Conservation (phyloP, 2,797 vertebrate species). For the Sylvilagus floridanus region DNA sequence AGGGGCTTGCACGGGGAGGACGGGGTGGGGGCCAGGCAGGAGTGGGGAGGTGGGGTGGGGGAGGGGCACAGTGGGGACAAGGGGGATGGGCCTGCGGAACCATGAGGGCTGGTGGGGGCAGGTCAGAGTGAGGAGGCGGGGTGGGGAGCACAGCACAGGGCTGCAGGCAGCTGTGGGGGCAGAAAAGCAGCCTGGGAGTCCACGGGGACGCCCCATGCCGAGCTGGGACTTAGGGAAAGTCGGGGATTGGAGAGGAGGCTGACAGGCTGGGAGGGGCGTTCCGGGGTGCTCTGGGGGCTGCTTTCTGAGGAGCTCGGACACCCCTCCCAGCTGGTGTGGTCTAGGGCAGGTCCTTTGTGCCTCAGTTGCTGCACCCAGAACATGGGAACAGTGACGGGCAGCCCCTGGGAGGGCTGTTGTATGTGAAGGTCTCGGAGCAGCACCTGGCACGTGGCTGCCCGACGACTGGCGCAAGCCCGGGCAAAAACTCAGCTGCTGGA, state of each 20-base stretch:
- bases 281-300: neutral
- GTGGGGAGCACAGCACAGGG: neutral
- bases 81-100: neutral
- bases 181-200: neutral
- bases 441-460: neutral
- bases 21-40: too few relatives aligned
- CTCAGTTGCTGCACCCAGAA: constrained; percentile 25
- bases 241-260: too few relatives aligned
- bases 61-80: neutral
- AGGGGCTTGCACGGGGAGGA: too few relatives aligned
- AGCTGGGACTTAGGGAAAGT: too few relatives aligned
- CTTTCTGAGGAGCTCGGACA: neutral
- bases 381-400: neutral
- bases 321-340: neutral
- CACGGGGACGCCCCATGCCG: neutral
- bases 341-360: neutral
- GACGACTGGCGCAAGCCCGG: neutral
- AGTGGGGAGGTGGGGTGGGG: neutral
- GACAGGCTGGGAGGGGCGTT: too few relatives aligned
- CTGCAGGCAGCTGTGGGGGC: neutral
- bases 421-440: neutral
- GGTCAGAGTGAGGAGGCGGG: neutral
- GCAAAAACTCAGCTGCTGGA: neutral
- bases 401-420: neutral
- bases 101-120: neutral